Conservation (phyloP, 2,113 vertebrate species). For the Aphyosemion australe region DNA sequence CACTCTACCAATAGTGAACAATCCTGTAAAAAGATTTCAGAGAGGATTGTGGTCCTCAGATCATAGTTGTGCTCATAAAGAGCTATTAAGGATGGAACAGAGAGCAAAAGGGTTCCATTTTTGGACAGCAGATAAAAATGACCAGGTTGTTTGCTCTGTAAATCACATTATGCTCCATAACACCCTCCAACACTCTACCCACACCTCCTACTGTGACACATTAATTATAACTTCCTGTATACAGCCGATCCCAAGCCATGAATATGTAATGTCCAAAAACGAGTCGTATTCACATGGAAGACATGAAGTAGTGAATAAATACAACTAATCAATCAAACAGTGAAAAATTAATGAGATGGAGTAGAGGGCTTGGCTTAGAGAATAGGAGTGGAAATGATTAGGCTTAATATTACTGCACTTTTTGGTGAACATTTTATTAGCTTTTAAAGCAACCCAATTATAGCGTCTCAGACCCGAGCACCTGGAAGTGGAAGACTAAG, state of each 20-base stretch:
- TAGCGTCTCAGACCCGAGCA: conserved; percentile 16
- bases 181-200: conserved; percentile 88
- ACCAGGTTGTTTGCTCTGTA: conserved; percentile 69
- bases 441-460: conserved; percentile 34
- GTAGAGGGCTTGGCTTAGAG: conserved; percentile 46
- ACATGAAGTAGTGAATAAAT: conserved; percentile 95
- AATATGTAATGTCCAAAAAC: conserved; percentile 98
- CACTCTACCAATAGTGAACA: no score
- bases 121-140: conserved; percentile 66
- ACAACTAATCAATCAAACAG: conserved; percentile 92
- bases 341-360: conserved; percentile 93
- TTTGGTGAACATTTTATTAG: conserved; percentile 13
- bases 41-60: background rate
- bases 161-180: conserved; percentile 84
- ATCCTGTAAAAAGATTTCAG: no score
- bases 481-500: conserved; percentile 24
- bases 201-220: conserved; percentile 93
- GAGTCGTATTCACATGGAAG: conserved; percentile 96
- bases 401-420: conserved; percentile 8
- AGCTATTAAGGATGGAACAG: conserved; percentile 7
- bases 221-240: conserved; percentile 97
- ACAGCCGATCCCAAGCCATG: conserved; percentile 96
- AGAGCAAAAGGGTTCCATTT: conserved; percentile 36
- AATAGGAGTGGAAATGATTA: conserved; percentile 49
- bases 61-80: conserved; percentile 25